A percentile compares a stretch with the other conserved stretches of the same genome.
Evolutionary conservation across 2,113 vertebrate species (phyloP).

Genomic region (Tonatia bakeri): DNA sequence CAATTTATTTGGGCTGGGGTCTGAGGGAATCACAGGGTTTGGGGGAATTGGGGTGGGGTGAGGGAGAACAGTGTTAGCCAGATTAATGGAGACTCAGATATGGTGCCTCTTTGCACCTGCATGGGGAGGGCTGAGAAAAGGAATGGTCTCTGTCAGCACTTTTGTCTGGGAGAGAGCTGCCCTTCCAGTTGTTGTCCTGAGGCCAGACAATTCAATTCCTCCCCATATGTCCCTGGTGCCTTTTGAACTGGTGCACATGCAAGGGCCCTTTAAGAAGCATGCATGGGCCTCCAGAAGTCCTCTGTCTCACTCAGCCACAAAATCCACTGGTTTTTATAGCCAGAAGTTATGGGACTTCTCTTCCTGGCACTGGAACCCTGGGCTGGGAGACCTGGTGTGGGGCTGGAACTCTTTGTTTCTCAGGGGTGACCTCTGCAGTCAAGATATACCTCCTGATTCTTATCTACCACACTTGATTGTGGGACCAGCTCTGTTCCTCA

Average conservation of each 20-base stretch:
- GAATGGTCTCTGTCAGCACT: background rate
- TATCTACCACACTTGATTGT: background rate
- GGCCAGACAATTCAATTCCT: background rate
- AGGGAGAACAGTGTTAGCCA: background rate
- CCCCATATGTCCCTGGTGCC: background rate
- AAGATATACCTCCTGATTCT: background rate
- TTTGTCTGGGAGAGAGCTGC: background rate
- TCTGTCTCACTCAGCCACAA: background rate
- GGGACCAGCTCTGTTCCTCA: background rate
- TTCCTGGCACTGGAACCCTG: background rate
- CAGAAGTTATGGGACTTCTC: background rate
- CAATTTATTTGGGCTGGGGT: background rate
- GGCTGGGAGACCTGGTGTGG: background rate
- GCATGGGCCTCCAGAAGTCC: background rate
- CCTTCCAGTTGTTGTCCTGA: background rate
- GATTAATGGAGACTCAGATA: background rate
- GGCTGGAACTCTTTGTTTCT: background rate
- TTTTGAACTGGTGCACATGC: background rate
- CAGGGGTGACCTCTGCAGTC: background rate
- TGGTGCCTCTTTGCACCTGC: background rate
- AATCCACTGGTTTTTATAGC: background rate
- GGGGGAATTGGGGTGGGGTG: background rate
- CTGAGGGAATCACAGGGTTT: no score
- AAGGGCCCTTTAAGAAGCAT: background rate
- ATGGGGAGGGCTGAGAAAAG: background rate